Evolutionary conservation across 2,797 vertebrate genomes (phyloP).

Genomic region (Cephalopachus bancanus): DNA sequence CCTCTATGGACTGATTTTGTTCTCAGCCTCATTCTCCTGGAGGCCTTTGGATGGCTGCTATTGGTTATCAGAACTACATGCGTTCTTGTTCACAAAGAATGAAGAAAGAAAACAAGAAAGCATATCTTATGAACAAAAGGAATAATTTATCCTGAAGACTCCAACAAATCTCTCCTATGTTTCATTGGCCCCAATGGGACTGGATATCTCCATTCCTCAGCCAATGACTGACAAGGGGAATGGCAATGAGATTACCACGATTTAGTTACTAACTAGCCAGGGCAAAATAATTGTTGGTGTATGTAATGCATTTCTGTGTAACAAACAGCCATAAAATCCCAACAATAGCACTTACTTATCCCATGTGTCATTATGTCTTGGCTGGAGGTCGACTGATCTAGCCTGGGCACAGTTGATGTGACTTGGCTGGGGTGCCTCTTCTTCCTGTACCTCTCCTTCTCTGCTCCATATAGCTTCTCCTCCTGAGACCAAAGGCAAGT

Average conservation of each 20-base stretch:
- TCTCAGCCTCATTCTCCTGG: neutral
- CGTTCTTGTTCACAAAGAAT: conserved; percentile 10
- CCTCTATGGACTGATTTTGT: neutral
- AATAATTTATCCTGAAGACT: conserved; percentile 16
- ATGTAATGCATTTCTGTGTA: neutral
- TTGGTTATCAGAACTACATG: neutral
- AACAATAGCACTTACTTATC: neutral
- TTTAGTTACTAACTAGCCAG: neutral
- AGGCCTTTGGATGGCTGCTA: neutral
- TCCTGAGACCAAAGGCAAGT: neutral
- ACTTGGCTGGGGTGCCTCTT: neutral
- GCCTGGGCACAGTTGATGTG: neutral
- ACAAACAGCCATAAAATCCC: neutral
- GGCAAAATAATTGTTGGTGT: neutral
- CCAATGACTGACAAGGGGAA: neutral
- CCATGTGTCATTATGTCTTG: neutral
- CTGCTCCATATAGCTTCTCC: neutral
- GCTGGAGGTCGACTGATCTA: neutral
- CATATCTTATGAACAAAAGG: conserved; percentile 4
- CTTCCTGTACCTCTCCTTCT: neutral
- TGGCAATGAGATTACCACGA: neutral
- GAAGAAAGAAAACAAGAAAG: conserved; percentile 19
- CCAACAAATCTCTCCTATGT: neutral
- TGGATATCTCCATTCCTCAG: neutral
- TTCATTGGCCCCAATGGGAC: neutral